Percentiles rank a stretch among this genome's conserved stretches.
phyloP scores from a whole-genome alignment of 2,113 vertebrate species.

The Burhinus oedicnemus region DNA sequence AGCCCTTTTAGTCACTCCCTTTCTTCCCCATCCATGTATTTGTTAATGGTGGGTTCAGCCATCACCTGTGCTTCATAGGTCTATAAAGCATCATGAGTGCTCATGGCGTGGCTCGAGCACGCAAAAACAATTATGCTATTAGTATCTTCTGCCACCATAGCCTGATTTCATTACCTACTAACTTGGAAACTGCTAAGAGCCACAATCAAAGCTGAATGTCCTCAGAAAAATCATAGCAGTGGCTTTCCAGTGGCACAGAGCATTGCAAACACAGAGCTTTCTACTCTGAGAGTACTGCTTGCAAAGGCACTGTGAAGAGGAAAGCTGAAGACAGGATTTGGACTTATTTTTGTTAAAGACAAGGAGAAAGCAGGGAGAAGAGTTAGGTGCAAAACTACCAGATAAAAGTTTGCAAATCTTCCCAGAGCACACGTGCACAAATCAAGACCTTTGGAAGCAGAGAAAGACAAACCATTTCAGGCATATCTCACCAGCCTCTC shows the following conservation, averaged over 20 bases:
- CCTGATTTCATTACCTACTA: not conserved
- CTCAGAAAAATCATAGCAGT: not conserved
- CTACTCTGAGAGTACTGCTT: not conserved
- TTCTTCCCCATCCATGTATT: not conserved
- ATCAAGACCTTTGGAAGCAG: not conserved
- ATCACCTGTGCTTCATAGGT: not conserved
- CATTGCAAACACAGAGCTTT: not conserved
- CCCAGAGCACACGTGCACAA: accelerated
- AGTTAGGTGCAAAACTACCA: not conserved
- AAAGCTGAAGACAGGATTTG: not conserved
- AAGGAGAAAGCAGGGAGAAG: not conserved
- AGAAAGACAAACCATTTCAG: not conserved
- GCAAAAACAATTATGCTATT: not conserved
- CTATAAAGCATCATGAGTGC: not conserved
- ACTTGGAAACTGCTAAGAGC: not conserved
- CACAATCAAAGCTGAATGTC: not conserved
- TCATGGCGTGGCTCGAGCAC: not conserved
- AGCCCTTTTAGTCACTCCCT: not conserved
- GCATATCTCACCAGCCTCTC: not conserved
- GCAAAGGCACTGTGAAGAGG: not conserved
- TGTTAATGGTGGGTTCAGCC: not conserved
- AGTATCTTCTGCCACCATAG: not conserved
- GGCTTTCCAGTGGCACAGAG: not conserved
- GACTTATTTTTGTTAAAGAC: not conserved
- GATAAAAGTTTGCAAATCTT: not conserved